phyloP scores from a whole-genome alignment of 1,140 invertebrate species.

The Hycleus phaleratus region DNA sequence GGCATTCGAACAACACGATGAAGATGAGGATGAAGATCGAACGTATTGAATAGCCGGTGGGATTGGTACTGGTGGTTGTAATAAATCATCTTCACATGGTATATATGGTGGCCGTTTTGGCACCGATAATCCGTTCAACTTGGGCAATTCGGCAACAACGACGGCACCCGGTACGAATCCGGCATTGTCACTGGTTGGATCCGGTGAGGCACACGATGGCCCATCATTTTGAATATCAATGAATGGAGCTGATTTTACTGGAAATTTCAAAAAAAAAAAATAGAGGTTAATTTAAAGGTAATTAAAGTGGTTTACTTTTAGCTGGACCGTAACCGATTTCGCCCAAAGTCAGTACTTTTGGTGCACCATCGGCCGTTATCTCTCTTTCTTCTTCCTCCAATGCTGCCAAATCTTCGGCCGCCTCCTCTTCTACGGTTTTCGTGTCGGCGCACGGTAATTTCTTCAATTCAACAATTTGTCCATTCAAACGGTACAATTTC shows the following conservation, averaged over 20 bases:
- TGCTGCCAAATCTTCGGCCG: conserved; percentile 21
- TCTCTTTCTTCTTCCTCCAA: conserved; percentile 19
- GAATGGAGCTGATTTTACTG: conserved; percentile 1
- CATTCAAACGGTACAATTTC: conserved; percentile 27
- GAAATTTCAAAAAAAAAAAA: neutral
- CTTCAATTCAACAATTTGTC: conserved; percentile 34
- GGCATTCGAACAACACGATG: conserved; percentile 1
- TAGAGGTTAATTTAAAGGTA: too few relatives aligned
- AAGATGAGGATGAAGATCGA: neutral
- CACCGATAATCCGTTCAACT: neutral
- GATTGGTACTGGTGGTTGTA: neutral
- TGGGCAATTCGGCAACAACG: conserved; percentile 12
- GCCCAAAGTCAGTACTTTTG: conserved; percentile 20
- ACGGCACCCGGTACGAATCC: conserved; percentile 24
- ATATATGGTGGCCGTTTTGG: neutral
- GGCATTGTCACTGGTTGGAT: conserved; percentile 4
- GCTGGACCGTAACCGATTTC: conserved; percentile 31
- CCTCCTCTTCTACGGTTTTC: conserved; percentile 29
- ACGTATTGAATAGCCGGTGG: neutral
- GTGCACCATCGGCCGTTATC: neutral
- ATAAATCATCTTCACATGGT: neutral
- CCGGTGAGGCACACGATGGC: neutral
- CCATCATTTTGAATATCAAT: neutral
- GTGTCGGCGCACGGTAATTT: neutral
- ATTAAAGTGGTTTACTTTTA: conserved; percentile 18